Base-by-base conservation (phyloP, 2,888 invertebrate genomes). In the Agrochola macilenta region DNA sequence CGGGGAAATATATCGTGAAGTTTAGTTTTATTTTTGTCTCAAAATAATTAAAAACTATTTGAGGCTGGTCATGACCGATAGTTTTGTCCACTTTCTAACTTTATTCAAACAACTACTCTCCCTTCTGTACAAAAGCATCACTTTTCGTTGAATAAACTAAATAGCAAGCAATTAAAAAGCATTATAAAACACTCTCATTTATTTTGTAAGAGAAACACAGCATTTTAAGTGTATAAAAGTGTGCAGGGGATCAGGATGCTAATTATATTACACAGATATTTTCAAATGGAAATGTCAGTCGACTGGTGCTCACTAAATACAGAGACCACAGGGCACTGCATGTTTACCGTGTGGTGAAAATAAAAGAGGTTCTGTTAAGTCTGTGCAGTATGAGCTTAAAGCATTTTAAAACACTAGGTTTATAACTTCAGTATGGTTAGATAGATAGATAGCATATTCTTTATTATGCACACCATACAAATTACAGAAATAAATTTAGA, bases 211-310 rank as follows among this genome's bases (percentile, higher is more conserved):
- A 76, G 46, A 30, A 43, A 76, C 20, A 17, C 11, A 30, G 7
- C 9, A n/a, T 46, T 23, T 57, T 14, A 49, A 66, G 5, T 26
- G 30, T 76, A 61, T 54, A 5, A 43, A 75, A 20, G 23, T 43
- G 61, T 61, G 43, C 17, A 39, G 20, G 9, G 30, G 43, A 14
- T 43, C 20, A 43, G 14, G 8, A 14, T 39, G 14, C 23, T 49
- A 79, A 79, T 49, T 30, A 52, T 30, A 11, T 61, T 77, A 23
- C n/a, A n/a, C n/a, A 43, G 49, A 58, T 49, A n/a, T 79, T 68
- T 52, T 79, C 52, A 52, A 78, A 66, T 60, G 57, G 49, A 49
- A 58, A 76, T 26, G n/a, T 35, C 20, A 23, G 20, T 52, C 14
- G 11, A 60, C n/a, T 11, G 30, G 58, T 52, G 11, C 39, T 17